Evolutionary conservation across 2,888 invertebrate species (phyloP), one percentile per base, ranked within the genome.

Genomic region (Latheticus oryzae): DNA sequence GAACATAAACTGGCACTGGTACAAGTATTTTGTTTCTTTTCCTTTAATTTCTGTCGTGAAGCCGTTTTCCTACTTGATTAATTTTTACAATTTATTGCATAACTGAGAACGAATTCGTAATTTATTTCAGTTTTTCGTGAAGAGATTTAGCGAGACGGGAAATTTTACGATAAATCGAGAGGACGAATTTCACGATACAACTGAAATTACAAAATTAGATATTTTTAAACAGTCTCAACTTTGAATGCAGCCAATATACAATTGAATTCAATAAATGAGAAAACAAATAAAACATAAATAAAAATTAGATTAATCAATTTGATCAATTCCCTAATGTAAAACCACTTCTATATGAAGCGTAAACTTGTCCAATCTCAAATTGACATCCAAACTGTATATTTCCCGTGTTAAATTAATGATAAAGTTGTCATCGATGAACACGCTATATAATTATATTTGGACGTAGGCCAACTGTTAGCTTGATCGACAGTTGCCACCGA

Each of bases 21-120:
- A 72, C 72, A 72, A 71, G 66, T 61, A 60, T 68, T 63, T 68
- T 68, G 64, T 64, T 71, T 60, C 62, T 69, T 69, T 70, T 68
- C 60, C 61, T 67, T 67, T 67, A 70, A 71, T 70, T 73, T 63
- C 64, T 68, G 68, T 71, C 70, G 64, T 62, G 67, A 63, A 62
- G 60, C 66, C 54, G 53, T 48, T 57, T 51, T 54, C 45, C 21
- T 55, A 32, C 69, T 72, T 73, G 73, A 73, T 73, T 73, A 72
- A 73, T 73, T 72, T 73, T 71, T 69, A 65, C 67, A 70, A 73
- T 73, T 73, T 73, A 73, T 73, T 71, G 69, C 71, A 68, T 69
- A 71, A 71, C 67, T 66, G 67, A 63, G n/a, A 69, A 62, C 68
- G 66, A 66, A 67, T 68, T 68, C 58, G 64, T 66, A 70, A 70